Conservation (phyloP, 2,797 vertebrate genomes). For the Megalops cyprinoides region DNA sequence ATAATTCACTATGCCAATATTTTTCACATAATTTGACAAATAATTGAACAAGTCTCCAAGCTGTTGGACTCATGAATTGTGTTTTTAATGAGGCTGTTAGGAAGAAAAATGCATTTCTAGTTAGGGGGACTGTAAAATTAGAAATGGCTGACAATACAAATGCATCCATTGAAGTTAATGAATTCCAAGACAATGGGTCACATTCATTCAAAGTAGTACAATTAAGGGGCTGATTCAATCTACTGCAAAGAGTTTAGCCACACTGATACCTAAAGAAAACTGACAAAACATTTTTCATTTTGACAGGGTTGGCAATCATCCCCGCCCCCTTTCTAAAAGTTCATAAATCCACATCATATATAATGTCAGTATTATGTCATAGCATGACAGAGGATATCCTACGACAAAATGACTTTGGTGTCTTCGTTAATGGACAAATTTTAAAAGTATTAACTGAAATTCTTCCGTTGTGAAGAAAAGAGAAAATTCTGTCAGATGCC, state of each 20-base stretch:
- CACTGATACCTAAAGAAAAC: background rate
- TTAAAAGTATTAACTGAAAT: too few species aligned
- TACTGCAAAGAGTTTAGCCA: conserved; percentile 3
- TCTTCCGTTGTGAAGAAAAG: too few species aligned
- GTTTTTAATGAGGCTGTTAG: conserved; percentile 44
- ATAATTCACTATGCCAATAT: conserved; percentile 39
- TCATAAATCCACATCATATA: background rate
- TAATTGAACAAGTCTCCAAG: conserved; percentile 42
- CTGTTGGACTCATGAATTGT: conserved; percentile 33
- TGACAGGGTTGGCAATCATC: conserved; percentile 39
- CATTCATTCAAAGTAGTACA: conserved; percentile 21
- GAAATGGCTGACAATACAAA: conserved; percentile 40
- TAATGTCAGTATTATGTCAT: background rate
- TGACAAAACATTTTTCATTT: background rate
- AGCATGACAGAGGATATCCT: background rate
- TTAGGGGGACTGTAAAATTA: conserved; percentile 39
- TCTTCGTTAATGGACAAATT: background rate
- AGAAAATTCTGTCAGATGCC: too few species aligned
- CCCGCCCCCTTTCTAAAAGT: background rate
- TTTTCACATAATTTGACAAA: conserved; percentile 47
- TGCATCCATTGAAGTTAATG: conserved; percentile 33
- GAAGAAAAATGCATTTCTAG: conserved; percentile 35
- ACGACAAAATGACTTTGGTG: background rate
- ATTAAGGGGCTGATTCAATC: conserved; percentile 27
- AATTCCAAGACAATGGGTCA: conserved; percentile 29